Conservation (phyloP, 2,797 vertebrate genomes). For the Poeciliopsis gracilis region DNA sequence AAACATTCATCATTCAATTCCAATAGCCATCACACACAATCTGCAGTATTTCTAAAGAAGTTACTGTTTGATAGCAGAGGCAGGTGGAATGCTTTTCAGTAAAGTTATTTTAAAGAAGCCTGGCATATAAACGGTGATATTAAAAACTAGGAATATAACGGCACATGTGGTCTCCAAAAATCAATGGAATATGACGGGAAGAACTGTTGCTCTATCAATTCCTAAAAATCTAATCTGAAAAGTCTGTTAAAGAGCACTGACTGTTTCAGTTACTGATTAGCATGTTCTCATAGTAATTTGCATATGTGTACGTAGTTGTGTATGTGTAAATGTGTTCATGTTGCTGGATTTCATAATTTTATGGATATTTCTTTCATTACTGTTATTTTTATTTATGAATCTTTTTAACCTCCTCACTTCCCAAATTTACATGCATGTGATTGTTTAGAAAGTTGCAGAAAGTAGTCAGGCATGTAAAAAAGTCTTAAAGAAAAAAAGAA, state of each 20-base stretch:
- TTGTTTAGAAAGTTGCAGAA: background rate
- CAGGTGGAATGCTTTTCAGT: slow-evolving; percentile 38
- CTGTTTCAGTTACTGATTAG: background rate
- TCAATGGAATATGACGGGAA: no score
- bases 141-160: slow-evolving; percentile 4
- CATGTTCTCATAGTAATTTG: background rate
- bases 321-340: background rate
- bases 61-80: slow-evolving; percentile 20
- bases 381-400: background rate
- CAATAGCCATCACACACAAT: slow-evolving; percentile 13
- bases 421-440: background rate
- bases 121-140: slow-evolving; percentile 35
- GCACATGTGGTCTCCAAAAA: background rate
- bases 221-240: background rate
- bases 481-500: background rate
- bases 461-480: background rate
- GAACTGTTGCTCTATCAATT: background rate
- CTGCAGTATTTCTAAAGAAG: slow-evolving; percentile 21
- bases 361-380: background rate
- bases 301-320: background rate
- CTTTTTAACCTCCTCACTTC: background rate
- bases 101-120: slow-evolving; percentile 48
- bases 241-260: background rate
- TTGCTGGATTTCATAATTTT: background rate
- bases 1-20: slow-evolving; percentile 29